Evolutionary conservation across 2,888 invertebrate species (phyloP), one percentile per base, ranked within the genome.

Genomic region (Philopedon plagiatum): DNA sequence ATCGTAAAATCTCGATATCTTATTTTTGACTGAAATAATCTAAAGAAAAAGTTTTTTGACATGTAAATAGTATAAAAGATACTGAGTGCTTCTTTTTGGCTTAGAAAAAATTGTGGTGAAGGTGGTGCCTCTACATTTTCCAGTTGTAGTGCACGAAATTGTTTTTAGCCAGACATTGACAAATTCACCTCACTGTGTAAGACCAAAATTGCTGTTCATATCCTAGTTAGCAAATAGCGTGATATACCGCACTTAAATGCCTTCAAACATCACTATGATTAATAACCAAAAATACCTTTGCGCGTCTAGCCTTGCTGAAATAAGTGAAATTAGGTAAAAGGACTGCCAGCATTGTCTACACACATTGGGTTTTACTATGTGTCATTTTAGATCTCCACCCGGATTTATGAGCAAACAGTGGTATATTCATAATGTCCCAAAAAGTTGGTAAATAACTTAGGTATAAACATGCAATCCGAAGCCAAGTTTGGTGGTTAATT

Each of bases 201-300:
- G 3, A 19, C 29, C 34, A 19, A 13, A 57, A 57, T 65, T 41
- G 41, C 56, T 56, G 26, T 70, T 62, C 41, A 23, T 63, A 62
- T 41, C 62, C 58, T 23, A 57, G 63, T 70, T 68, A 49, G 63
- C 21, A 46, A 63, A 57, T 63, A 49, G 63, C 69, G 63, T 70
- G 69, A 62, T 63, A 13, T 19, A 13, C n/a, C 29, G 39, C 63
- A 70, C 69, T 70, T 70, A 70, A 57, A 56, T 57, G 57, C 46
- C 37, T 44, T 29, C 56, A 70, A 63, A 46, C 34, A 63, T 44
- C 41, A 23, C 57, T 57, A 63, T 70, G 63, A 70, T 70, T 46
- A 49, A 61, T 61, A 61, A 18, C 46, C 19, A 46, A 60, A 46
- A 61, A 62, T 62, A 23, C 32, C 18, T 3, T 62, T 32, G 0